phyloP scores from a whole-genome alignment of 2,113 vertebrate genomes.

The Bolborhynchus lineola region DNA sequence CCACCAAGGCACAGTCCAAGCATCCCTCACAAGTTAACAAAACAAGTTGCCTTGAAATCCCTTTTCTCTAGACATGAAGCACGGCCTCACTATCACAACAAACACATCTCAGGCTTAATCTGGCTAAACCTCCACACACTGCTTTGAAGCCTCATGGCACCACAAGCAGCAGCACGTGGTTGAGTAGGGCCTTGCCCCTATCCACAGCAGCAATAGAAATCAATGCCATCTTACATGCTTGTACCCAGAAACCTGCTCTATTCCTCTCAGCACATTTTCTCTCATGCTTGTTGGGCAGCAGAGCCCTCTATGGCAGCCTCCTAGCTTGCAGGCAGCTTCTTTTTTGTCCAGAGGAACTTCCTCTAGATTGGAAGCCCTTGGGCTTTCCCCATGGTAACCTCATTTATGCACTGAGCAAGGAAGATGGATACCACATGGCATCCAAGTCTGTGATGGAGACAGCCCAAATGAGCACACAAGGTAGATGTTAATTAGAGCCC shows the following conservation, averaged over 20 bases:
- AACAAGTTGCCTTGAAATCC: not conserved
- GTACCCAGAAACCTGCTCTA: not conserved
- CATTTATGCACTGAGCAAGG: not conserved
- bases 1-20: not conserved
- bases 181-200: not conserved
- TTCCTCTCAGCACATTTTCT: not conserved
- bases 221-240: not conserved
- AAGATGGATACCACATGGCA: not conserved
- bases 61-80: not conserved
- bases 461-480: not conserved
- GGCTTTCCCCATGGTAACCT: not conserved
- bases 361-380: not conserved
- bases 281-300: not conserved
- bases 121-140: not conserved
- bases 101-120: not conserved
- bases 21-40: not conserved
- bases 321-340: not conserved
- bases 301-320: accelerated
- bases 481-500: not conserved
- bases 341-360: not conserved
- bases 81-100: not conserved
- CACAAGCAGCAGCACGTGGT: accelerated
- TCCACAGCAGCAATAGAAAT: not conserved
- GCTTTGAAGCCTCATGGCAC: not conserved
- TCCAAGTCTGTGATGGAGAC: not conserved